phyloP scores from a whole-genome alignment of 2,888 invertebrate species.

The Ceraclea dissimilis region DNA sequence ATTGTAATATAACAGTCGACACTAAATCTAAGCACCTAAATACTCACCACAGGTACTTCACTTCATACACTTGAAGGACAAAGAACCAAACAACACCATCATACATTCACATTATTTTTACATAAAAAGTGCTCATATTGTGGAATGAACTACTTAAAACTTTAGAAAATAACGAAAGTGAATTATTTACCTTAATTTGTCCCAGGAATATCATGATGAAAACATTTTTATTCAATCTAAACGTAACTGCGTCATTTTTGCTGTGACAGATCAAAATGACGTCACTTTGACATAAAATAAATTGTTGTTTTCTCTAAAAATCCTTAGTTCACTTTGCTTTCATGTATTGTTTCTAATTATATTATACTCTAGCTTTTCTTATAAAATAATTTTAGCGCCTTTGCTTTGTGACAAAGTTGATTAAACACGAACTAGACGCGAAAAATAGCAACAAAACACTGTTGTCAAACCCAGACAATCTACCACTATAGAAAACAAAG shows the following conservation, averaged over 20 bases:
- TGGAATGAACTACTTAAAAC: not conserved
- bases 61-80: slow-evolving; percentile 18
- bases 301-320: slow-evolving; percentile 27
- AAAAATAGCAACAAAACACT: slow-evolving; percentile 14
- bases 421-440: slow-evolving; percentile 14
- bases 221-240: slow-evolving; percentile 41
- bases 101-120: not conserved
- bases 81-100: slow-evolving; percentile 16
- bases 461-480: slow-evolving; percentile 22
- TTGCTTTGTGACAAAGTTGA: slow-evolving; percentile 8
- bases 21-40: not conserved
- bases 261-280: slow-evolving; percentile 51
- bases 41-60: not conserved
- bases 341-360: not conserved
- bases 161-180: not conserved
- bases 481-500: slow-evolving; percentile 24
- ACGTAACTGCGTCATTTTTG: slow-evolving; percentile 56
- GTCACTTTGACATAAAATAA: slow-evolving; percentile 44
- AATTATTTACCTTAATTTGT: slow-evolving; percentile 16
- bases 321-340: slow-evolving; percentile 3
- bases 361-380: not conserved
- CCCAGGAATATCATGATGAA: slow-evolving; percentile 42
- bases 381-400: not conserved
- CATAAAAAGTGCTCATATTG: not conserved
- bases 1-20: not conserved